Percentiles rank a stretch among this genome's conserved stretches.
These are phyloP conservation scores for Cheilosia scutellata DNA, from an alignment of 2,888 invertebrate genomes.

Conservation along the genomic window DNA sequence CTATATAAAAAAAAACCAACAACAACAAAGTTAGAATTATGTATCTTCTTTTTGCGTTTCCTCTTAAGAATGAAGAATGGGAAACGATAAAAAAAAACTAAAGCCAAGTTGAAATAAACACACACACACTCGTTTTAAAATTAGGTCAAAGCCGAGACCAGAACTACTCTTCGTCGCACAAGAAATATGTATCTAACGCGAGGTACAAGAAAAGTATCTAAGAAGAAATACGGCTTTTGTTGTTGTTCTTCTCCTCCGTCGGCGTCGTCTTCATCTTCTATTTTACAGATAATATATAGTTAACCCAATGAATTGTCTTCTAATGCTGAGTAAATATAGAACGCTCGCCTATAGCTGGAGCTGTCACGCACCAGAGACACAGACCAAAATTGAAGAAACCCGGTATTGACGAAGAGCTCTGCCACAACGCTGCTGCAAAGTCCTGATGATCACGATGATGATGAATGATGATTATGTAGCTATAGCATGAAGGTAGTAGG, in stretches of 20 bases:
- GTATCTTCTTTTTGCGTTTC: background rate
- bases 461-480: too few relatives aligned
- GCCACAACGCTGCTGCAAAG: background rate
- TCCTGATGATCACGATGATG: background rate
- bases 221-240: background rate
- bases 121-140: conserved; percentile 23
- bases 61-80: background rate
- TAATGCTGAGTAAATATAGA: conserved; percentile 19
- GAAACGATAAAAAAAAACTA: background rate
- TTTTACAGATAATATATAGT: background rate
- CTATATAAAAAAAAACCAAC: background rate
- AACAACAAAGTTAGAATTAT: background rate
- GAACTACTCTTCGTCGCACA: conserved; percentile 20
- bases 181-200: conserved; percentile 5
- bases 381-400: conserved; percentile 5
- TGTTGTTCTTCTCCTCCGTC: background rate
- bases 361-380: background rate
- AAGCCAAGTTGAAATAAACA: conserved; percentile 42
- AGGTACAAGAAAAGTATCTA: conserved; percentile 22
- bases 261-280: background rate
- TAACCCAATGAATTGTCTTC: conserved; percentile 8
- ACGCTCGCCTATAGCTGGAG: background rate
- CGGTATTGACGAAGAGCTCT: background rate
- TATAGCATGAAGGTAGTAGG: too few relatives aligned
- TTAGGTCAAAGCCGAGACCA: conserved; percentile 58